phyloP scores from a whole-genome alignment of 1,140 invertebrate species.

The Zaprionus davidi region DNA sequence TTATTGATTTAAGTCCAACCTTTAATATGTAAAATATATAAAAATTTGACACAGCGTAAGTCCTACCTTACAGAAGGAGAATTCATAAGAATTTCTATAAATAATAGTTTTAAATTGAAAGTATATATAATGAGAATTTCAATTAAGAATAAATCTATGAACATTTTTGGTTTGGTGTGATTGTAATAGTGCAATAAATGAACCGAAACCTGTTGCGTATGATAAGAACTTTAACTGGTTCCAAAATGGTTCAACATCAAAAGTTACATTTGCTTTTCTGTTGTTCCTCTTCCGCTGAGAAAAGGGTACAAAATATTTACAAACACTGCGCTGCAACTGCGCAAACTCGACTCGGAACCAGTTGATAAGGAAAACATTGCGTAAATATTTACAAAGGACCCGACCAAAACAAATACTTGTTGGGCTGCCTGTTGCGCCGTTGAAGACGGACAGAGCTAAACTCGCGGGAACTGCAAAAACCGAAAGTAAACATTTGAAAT shows the following conservation, averaged over 20 bases:
- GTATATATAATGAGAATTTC: not conserved
- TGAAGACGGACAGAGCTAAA: constrained; percentile 15
- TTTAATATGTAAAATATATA: not conserved
- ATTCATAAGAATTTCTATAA: no score
- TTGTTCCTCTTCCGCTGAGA: not conserved
- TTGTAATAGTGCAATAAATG: not conserved
- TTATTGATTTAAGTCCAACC: not conserved
- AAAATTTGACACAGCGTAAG: not conserved
- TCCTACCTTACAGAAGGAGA: no score
- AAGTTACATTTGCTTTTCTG: not conserved
- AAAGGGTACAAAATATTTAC: constrained; percentile 59
- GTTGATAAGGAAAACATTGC: constrained; percentile 26
- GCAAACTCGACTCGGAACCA: constrained; percentile 54
- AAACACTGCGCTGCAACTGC: constrained; percentile 60
- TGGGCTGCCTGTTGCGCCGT: constrained; percentile 22
- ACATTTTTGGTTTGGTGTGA: not conserved
- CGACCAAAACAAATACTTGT: constrained; percentile 78
- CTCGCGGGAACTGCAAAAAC: constrained; percentile 48
- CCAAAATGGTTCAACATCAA: not conserved
- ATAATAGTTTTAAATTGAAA: no score
- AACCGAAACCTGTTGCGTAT: not conserved
- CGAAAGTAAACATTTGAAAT: constrained; percentile 60
- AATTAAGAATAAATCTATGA: not conserved
- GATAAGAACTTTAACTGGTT: not conserved
- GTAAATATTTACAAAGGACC: constrained; percentile 68